Conservation (phyloP, 2,888 invertebrate genomes). For the Eumerus sabulonum region DNA sequence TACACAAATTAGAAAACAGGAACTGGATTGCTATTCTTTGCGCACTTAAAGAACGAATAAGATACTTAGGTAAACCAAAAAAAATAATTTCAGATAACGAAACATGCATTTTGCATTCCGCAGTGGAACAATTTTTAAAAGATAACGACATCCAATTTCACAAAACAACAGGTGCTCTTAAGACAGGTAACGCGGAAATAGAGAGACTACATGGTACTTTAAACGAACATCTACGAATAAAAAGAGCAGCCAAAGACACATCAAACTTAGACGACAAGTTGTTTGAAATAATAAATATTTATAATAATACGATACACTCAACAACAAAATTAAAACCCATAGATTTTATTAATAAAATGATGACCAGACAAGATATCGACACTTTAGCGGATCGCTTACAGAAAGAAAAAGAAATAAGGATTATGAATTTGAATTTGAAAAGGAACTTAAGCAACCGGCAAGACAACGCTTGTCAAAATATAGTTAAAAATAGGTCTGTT, state of each 20-base stretch:
- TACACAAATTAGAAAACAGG: slow-evolving; percentile 5
- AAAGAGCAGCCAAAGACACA: slow-evolving; percentile 8
- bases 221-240: slow-evolving; percentile 14
- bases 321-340: slow-evolving; percentile 12
- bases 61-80: neutral
- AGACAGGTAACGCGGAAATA: slow-evolving; percentile 8
- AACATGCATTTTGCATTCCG: slow-evolving; percentile 2
- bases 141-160: slow-evolving; percentile 1
- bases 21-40: slow-evolving; percentile 10
- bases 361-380: slow-evolving; percentile 3
- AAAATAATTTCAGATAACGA: slow-evolving; percentile 2
- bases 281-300: slow-evolving; percentile 26
- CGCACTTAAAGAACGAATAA: slow-evolving; percentile 4
- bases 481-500: slow-evolving; percentile 25
- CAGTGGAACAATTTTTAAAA: slow-evolving; percentile 14
- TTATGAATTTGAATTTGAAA: neutral
- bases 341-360: slow-evolving; percentile 30
- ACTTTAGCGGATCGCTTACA: neutral
- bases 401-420: neutral
- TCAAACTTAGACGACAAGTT: slow-evolving; percentile 34
- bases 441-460: neutral
- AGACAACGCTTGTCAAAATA: slow-evolving; percentile 11
- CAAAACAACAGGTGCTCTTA: slow-evolving; percentile 4
- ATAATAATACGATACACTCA: slow-evolving; percentile 31
- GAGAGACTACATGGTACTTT: slow-evolving; percentile 3